Percentiles rank a stretch among this genome's conserved stretches.
These are phyloP conservation scores for Leptinotarsa undecemlineata DNA, from an alignment of 1,140 invertebrate species.

Conservation along the genomic window DNA sequence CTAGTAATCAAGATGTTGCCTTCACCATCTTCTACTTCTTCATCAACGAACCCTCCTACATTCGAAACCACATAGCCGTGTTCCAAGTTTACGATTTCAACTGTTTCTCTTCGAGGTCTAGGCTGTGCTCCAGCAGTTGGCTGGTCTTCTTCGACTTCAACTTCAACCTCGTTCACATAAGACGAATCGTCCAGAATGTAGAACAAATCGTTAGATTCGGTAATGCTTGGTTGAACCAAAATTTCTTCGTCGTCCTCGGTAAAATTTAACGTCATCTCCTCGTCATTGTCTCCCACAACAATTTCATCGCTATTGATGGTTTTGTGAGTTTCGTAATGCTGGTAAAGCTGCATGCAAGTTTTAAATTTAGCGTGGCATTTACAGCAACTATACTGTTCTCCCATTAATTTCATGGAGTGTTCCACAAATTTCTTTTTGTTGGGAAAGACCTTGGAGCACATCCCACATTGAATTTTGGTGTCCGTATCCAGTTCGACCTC, in stretches of 20 bases:
- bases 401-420: slow-evolving; percentile 45
- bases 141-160: slow-evolving; percentile 48
- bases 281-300: slow-evolving; percentile 22
- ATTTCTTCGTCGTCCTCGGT: slow-evolving; percentile 38
- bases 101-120: slow-evolving; percentile 29
- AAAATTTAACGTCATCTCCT: slow-evolving; percentile 37
- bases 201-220: slow-evolving; percentile 49
- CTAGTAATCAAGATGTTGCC: slow-evolving; percentile 23
- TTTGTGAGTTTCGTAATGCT: slow-evolving; percentile 48
- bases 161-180: slow-evolving; percentile 51
- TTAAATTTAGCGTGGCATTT: slow-evolving; percentile 45
- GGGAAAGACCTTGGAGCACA: slow-evolving; percentile 40
- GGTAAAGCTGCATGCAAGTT: slow-evolving; percentile 43
- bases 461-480: slow-evolving; percentile 39
- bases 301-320: slow-evolving; percentile 26
- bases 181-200: slow-evolving; percentile 44
- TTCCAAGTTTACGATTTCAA: slow-evolving; percentile 46
- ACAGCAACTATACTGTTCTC: slow-evolving; percentile 46
- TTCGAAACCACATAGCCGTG: slow-evolving; percentile 51
- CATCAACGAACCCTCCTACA: slow-evolving; percentile 22
- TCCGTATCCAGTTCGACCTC: background rate
- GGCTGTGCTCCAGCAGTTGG: background rate
- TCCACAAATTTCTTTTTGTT: slow-evolving; percentile 45
- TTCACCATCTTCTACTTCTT: slow-evolving; percentile 28
- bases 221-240: slow-evolving; percentile 32